Evolutionary conservation across 92 coral and sea anemone genomes (phyloP), one percentile per base, ranked within the genome.

Genomic region (Meandrina meandrites): DNA sequence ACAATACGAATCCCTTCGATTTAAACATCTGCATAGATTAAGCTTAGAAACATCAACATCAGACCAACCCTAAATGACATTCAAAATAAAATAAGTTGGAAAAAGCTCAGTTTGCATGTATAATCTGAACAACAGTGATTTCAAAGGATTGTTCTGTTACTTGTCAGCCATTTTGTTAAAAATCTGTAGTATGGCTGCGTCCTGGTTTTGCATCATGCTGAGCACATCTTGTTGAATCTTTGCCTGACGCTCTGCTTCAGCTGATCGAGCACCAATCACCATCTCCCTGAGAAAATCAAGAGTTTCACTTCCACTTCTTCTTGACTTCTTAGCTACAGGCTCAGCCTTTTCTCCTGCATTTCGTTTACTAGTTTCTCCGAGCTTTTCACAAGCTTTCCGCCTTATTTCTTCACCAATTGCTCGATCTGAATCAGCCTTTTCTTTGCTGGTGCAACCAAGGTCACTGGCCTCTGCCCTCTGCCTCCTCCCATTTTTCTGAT

Each of bases 401-500:
- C 86, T 82, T 34, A 82, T 68, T 82, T 82, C 86, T 45, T 82
- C 78, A 28, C 78, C 86, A 34, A 47, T 57, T 3, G 64, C 84
- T 54, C 70, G 36, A 80, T 80, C 84, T 80, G 84, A 50, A 32
- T 50, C 84, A 13, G 70, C 84, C 64, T 57, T 57, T 57, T 57
- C 64, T 19, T 57, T 57, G n/a, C 64, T 57, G 0, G n/a, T 19
- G 64, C 4, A 45, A 45, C 48, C 48, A 45, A 45, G 48, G 48
- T 45, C 48, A 45, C 48, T 37, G 42, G 42, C n/a, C n/a, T n/a
- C n/a, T n/a, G n/a, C n/a, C 68, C 42, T 82, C 77, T 68, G 86
- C 86, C 79, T 82, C 86, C 22, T 82, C 86, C 86, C 86, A 82
- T 68, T 82, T 82, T 82, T 82, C 86, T 30, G 86, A 0, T 11